A percentile compares a stretch with the other conserved stretches of the same genome.
Evolutionary conservation across 2,888 invertebrate genomes (phyloP).

Genomic region (Melinaea menophilus): DNA sequence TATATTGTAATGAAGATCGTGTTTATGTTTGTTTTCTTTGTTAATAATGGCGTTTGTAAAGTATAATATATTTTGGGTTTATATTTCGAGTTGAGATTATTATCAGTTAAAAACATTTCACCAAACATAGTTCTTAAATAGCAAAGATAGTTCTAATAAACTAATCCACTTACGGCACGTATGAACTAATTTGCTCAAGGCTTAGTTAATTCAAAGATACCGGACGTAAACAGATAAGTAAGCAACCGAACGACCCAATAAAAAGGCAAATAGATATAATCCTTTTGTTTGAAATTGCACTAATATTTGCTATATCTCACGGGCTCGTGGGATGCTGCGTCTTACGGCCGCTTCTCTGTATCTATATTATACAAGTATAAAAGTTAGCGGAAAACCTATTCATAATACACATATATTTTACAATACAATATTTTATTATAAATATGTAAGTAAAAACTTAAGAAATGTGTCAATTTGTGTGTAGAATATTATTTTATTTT

Average conservation of each 20-base stretch:
- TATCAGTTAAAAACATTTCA: neutral
- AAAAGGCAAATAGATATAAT: slow-evolving; percentile 58
- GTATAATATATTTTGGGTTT: neutral
- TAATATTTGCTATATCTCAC: slow-evolving; percentile 59
- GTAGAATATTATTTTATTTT: no score
- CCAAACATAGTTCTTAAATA: neutral
- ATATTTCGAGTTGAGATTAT: neutral
- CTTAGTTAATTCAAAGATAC: slow-evolving; percentile 19
- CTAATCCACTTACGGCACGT: slow-evolving; percentile 1
- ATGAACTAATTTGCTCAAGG: slow-evolving; percentile 8
- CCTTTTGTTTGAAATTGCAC: slow-evolving; percentile 50
- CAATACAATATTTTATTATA: no score
- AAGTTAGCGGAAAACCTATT: slow-evolving; percentile 25
- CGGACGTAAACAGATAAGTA: slow-evolving; percentile 25
- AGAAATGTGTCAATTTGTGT: no score
- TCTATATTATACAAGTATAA: slow-evolving; percentile 48
- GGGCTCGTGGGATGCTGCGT: slow-evolving; percentile 51
- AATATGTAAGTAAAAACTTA: no score
- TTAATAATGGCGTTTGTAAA: slow-evolving; percentile 27
- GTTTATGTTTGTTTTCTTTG: slow-evolving; percentile 24
- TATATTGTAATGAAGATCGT: slow-evolving; percentile 19
- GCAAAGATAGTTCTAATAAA: neutral
- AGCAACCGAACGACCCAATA: slow-evolving; percentile 50
- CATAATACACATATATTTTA: no score
- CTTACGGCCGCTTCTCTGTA: slow-evolving; percentile 51